Conservation (phyloP, 2,888 invertebrate genomes). For the Scelioninae gen. 1 region DNA sequence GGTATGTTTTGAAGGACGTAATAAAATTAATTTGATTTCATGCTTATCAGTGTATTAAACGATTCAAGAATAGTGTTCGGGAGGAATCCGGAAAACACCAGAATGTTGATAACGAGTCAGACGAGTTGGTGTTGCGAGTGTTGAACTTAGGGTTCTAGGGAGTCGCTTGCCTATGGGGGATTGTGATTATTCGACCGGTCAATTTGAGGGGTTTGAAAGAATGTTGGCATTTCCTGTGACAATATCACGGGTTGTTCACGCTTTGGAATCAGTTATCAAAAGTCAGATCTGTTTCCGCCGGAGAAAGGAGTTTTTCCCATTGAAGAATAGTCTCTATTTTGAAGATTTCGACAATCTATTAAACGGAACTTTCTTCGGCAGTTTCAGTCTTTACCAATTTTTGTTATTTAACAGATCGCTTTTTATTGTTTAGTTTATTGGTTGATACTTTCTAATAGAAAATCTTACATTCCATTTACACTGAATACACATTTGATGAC, state of each 20-base stretch:
- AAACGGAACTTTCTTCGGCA: constrained; percentile 37
- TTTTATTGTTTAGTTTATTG: constrained; percentile 55
- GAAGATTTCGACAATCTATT: constrained; percentile 39
- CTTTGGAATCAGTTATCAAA: constrained; percentile 42
- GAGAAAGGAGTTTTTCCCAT: constrained; percentile 50
- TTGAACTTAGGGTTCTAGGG: constrained; percentile 27
- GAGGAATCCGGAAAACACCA: constrained; percentile 49
- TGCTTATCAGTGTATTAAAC: constrained; percentile 42
- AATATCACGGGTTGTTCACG: constrained; percentile 66
- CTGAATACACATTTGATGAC: constrained; percentile 33
- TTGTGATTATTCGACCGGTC: constrained; percentile 69
- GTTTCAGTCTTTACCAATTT: too few relatives aligned
- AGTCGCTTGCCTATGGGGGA: constrained; percentile 54
- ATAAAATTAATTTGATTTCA: constrained; percentile 17
- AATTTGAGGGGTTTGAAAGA: constrained; percentile 68
- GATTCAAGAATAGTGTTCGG: constrained; percentile 34
- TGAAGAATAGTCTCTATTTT: constrained; percentile 41
- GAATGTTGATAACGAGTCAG: constrained; percentile 66
- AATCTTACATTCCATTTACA: constrained; percentile 27
- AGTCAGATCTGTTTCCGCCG: constrained; percentile 40
- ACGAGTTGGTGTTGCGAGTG: constrained; percentile 54
- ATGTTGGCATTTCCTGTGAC: constrained; percentile 68
- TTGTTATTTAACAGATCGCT: constrained; percentile 27
- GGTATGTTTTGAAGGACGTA: background rate
- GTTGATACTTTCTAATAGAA: constrained; percentile 59